Evolutionary conservation across 2,888 invertebrate species (phyloP).

Genomic region (Orgyia antiqua): DNA sequence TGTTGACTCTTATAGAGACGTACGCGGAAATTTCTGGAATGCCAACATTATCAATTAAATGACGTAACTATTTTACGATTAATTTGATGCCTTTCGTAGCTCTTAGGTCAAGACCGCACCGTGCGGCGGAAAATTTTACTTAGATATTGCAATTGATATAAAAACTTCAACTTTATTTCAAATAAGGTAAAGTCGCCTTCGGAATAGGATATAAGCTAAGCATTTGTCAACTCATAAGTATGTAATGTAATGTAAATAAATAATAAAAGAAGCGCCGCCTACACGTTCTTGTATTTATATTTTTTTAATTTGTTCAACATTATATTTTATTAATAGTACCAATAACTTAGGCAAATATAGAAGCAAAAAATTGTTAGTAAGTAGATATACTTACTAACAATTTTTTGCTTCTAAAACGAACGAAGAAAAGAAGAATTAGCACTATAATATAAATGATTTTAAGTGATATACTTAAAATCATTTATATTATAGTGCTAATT

Average conservation of each 20-base stretch:
- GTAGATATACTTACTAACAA: too few species aligned
- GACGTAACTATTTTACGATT: slow-evolving; percentile 29
- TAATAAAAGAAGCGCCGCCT: slow-evolving; percentile 29
- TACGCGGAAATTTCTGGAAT: slow-evolving; percentile 12
- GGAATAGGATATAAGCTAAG: slow-evolving; percentile 12
- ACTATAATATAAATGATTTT: too few species aligned
- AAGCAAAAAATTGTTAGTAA: too few species aligned
- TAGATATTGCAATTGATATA: slow-evolving; percentile 7
- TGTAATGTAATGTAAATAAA: slow-evolving; percentile 27
- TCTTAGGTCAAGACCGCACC: slow-evolving; percentile 40
- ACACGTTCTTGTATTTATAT: slow-evolving; percentile 17
- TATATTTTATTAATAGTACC: slow-evolving; percentile 15
- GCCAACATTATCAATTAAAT: slow-evolving; percentile 13
- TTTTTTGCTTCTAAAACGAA: too few species aligned
- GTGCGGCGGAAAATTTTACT: slow-evolving; percentile 32
- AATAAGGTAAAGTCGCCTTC: slow-evolving; percentile 16
- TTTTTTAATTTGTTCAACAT: slow-evolving; percentile 25
- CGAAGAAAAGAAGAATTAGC: too few species aligned
- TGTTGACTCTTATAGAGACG: too few species aligned
- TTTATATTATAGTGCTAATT: too few species aligned
- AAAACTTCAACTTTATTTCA: slow-evolving; percentile 25
- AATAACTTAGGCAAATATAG: too few species aligned
- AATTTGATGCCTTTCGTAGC: slow-evolving; percentile 38
- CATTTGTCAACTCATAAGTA: slow-evolving; percentile 27
- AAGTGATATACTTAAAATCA: too few species aligned